Evolutionary conservation across 2,888 invertebrate species (phyloP).

Genomic region (Spodoptera exigua): DNA sequence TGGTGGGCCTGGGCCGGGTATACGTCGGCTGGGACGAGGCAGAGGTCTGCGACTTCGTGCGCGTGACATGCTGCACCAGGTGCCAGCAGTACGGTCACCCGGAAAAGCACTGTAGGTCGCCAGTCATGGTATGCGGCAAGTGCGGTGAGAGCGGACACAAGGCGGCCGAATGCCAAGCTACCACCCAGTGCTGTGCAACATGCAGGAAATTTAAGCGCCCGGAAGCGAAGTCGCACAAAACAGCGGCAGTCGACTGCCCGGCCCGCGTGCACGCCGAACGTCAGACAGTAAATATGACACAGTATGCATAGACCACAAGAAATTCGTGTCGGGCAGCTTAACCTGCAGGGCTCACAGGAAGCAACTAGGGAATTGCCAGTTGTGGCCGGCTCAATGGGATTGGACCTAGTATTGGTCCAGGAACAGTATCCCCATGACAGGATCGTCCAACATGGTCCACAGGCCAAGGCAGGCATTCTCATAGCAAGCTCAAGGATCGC

Average conservation of each 20-base stretch:
- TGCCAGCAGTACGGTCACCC: conserved; percentile 67
- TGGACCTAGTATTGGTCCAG: conserved; percentile 54
- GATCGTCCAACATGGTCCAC: not conserved
- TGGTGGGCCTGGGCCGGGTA: conserved; percentile 3
- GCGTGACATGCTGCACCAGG: conserved; percentile 53
- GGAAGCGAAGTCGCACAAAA: conserved; percentile 36
- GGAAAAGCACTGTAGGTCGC: conserved; percentile 48
- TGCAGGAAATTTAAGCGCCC: conserved; percentile 44
- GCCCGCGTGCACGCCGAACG: conserved; percentile 42
- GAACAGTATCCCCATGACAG: conserved; percentile 46
- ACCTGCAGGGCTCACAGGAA: conserved; percentile 39
- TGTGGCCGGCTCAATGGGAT: conserved; percentile 24
- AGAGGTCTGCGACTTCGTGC: conserved; percentile 20
- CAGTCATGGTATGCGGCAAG: conserved; percentile 28
- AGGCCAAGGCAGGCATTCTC: conserved; percentile 1
- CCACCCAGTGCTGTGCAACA: conserved; percentile 38
- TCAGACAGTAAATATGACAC: conserved; percentile 2
- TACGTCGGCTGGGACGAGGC: conserved; percentile 49
- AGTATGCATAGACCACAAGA: conserved; percentile 21
- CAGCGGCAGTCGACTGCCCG: conserved; percentile 42
- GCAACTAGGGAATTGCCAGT: conserved; percentile 48
- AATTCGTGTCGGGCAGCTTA: conserved; percentile 49
- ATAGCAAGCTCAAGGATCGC: not conserved
- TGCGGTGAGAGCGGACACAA: conserved; percentile 51
- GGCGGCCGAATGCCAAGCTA: conserved; percentile 13